Evolutionary conservation across 2,888 invertebrate species (phyloP).

Genomic region (Rhingia campestris): DNA sequence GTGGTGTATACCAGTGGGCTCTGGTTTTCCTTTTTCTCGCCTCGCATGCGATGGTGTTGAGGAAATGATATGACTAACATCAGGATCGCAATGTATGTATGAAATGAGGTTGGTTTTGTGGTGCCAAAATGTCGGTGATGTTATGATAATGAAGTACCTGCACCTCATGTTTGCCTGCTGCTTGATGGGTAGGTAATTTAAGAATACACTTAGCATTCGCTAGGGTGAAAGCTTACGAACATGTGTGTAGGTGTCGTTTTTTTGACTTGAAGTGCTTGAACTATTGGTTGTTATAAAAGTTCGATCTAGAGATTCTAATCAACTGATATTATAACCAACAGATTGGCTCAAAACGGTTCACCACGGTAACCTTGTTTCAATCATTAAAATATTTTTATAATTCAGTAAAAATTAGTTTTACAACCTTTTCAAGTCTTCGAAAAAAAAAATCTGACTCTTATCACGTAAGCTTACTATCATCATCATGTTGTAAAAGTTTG

Average conservation of each 20-base stretch:
- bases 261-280: no score
- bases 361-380: no score
- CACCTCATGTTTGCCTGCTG: conserved; percentile 14
- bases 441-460: no score
- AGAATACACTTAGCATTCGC: conserved; percentile 33
- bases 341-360: no score
- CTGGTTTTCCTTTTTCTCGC: conserved; percentile 27
- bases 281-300: no score
- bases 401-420: no score
- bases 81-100: conserved; percentile 21
- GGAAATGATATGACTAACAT: conserved; percentile 41
- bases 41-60: conserved; percentile 13
- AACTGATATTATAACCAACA: no score
- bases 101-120: conserved; percentile 44
- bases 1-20: background rate
- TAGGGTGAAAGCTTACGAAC: conserved; percentile 22
- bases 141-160: conserved; percentile 47
- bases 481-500: no score
- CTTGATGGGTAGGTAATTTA: conserved; percentile 28
- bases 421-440: no score
- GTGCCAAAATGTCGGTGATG: conserved; percentile 60
- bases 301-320: no score
- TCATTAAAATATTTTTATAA: no score
- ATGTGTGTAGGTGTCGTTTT: conserved; percentile 13
- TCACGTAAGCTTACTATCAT: no score